Base-by-base conservation (phyloP, 2,113 vertebrate species). In the Mystacornis crossleyi region DNA sequence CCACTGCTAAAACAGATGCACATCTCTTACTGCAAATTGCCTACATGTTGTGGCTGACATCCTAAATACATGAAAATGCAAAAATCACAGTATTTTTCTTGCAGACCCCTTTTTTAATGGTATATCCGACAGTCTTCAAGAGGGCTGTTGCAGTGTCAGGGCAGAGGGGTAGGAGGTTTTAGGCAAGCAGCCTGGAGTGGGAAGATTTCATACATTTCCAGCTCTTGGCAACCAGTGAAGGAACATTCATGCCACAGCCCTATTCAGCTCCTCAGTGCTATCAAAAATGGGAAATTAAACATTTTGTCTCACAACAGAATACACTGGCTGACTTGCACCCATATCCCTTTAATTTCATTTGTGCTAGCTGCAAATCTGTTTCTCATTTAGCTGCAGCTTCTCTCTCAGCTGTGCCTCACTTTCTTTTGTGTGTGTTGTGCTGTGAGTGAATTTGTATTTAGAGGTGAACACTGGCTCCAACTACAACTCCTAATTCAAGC, bases 221-320 rank as follows among this genome's bases (percentile, higher is more conserved):
- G 28, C 45, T 43, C 87, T 38, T 71, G 88, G 70, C 64, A 94
- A 3, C 51, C 73, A 70, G 55, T 62, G 74, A 60, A 66, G 74
- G 60, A 95, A 48, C 20, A 55, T 88, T 93, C 38, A 31, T 80
- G 73, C 24, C 71, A 38, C 25, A 58, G 47, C 50, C 50, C 38
- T 51, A 29, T 69, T 66, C 86, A 82, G 54, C 93, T 91, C 92
- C 84, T 82, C 77, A 47, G 1, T 47, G 45, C 86, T 97, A 91
- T 94, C 93, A 66, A 67, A 89, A 96, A 88, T 83, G 85, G 66
- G 87, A 91, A 93, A 95, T 89, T 71, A 86, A 95, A 90, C 58
- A 54, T 95, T 94, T 91, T 90, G 82, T 91, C 91, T 96, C 87
- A 91, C 92, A 79, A 47, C 74, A 90, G 71, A 80, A 73, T 58